Percentiles rank a stretch among this genome's conserved stretches.
phyloP scores from a whole-genome alignment of 2,888 invertebrate species.

The Drosophila recens region DNA sequence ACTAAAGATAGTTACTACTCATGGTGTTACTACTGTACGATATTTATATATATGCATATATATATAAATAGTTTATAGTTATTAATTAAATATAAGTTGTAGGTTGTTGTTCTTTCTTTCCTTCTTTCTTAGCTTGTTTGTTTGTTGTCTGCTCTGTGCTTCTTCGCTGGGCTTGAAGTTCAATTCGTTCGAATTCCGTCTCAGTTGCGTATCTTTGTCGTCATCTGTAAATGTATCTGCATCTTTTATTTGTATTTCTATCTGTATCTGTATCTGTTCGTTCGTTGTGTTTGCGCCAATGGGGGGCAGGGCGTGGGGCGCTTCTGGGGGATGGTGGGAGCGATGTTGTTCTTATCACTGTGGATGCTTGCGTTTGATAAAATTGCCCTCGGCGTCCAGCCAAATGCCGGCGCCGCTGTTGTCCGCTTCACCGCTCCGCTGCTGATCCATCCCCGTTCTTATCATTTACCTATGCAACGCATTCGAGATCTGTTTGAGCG shows the following conservation, averaged over 20 bases:
- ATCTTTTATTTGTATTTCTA: not conserved
- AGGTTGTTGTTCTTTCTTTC: conserved; percentile 41
- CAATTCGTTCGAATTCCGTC: conserved; percentile 17
- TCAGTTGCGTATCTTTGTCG: conserved; percentile 19
- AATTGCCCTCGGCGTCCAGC: conserved; percentile 83
- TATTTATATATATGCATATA: conserved; percentile 26
- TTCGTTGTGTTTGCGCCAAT: conserved; percentile 25
- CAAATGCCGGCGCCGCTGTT: conserved; percentile 70
- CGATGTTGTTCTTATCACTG: conserved; percentile 50
- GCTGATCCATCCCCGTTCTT: conserved; percentile 82
- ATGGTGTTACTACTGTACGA: conserved; percentile 6
- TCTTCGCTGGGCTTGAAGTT: conserved; percentile 77
- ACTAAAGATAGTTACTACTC: conserved; percentile 43
- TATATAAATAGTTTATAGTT: conserved; percentile 45
- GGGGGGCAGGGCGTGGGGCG: conserved; percentile 6
- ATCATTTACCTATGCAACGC: conserved; percentile 85
- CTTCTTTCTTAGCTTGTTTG: conserved; percentile 11
- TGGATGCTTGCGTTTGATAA: conserved; percentile 77
- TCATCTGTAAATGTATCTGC: conserved; percentile 7
- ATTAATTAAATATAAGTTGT: conserved; percentile 58
- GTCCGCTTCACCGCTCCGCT: conserved; percentile 52
- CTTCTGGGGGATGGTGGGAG: conserved; percentile 58
- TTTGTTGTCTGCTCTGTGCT: conserved; percentile 45
- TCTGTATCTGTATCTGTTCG: conserved; percentile 10
- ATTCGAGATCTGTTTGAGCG: conserved; percentile 85